Evolutionary conservation across 2,113 vertebrate genomes (phyloP), one percentile per base, ranked within the genome.

Genomic region (Thalassarche chlororhynchos): DNA sequence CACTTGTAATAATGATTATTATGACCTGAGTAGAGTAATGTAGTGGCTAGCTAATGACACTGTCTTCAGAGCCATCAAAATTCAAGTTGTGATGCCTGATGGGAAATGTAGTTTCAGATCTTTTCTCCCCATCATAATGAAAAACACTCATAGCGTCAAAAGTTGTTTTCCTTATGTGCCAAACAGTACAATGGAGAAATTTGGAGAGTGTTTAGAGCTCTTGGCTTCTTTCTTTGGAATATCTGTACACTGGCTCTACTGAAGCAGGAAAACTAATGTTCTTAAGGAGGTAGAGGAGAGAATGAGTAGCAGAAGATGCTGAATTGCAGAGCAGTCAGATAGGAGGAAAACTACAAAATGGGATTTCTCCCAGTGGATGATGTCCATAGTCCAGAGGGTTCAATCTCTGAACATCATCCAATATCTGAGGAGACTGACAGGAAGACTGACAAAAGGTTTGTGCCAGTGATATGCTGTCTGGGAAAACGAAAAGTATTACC

Each of bases 181-280:
- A 95, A 88, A 97, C 3, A 96, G 92, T 96, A 94, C 89, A 74
- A 32, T 65, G 90, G 77, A 87, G 91, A 83, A 78, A 77, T 89
- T 25, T 81, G 26, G 52, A 80, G 89, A 36, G 87, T 19, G 69
- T 87, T 55, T 76, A 68, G 28, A 82, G 66, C 84, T 95, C 72
- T 96, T 97, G 94, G 58, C 57, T 96, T 89, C 54, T 69, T 84
- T 74, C 84, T 91, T 76, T 85, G 77, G 40, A 66, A 24, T 65
- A 44, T 72, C 76, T 34, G 79, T 93, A 64, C 14, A 24, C 19
- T 70, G 55, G 15, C 79, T 91, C 36, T 95, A 61, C 78, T 84
- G 65, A 80, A 83, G 57, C 16, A 79, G 29, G 69, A 68, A 93
- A 87, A 47, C 4, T 5, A 34, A 64, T 64, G 24, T 69, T 92